A percentile compares a stretch with the other conserved stretches of the same genome.
Conservation (phyloP, 1,140 invertebrate species). For the Chymomyza costata region DNA sequence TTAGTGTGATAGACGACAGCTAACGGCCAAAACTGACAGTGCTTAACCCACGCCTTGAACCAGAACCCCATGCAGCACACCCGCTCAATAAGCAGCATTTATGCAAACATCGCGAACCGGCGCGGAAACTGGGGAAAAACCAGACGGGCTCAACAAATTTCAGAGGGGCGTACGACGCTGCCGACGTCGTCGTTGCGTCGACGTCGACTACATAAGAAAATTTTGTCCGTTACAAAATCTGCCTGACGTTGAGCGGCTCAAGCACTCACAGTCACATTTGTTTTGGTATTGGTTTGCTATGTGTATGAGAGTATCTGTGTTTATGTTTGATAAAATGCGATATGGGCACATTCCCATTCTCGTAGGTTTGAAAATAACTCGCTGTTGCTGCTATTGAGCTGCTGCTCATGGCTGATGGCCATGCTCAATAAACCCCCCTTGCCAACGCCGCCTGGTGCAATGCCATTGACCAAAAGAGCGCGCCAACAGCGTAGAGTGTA, state of each 20-base stretch:
- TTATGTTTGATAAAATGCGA: conserved; percentile 73
- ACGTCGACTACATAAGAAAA: conserved; percentile 52
- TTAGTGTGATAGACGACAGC: neutral
- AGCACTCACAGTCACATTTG: conserved; percentile 7
- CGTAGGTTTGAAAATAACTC: conserved; percentile 1
- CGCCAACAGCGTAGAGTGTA: conserved; percentile 5
- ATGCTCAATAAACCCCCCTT: conserved; percentile 48
- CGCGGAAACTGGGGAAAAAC: neutral
- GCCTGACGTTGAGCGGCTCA: conserved; percentile 15
- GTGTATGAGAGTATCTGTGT: conserved; percentile 52
- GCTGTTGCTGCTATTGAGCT: neutral
- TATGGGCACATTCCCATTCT: conserved; percentile 64
- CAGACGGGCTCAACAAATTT: conserved; percentile 35
- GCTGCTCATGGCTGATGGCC: too few species aligned
- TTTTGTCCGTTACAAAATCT: conserved; percentile 74
- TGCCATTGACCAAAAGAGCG: neutral
- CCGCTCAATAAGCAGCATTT: conserved; percentile 31
- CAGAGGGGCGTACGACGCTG: conserved; percentile 7
- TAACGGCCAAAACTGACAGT: neutral
- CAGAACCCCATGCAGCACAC: conserved; percentile 16
- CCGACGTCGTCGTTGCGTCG: conserved; percentile 10
- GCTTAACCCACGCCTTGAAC: conserved; percentile 30
- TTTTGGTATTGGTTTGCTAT: conserved; percentile 19
- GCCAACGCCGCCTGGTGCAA: conserved; percentile 35
- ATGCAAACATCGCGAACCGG: conserved; percentile 1